These are phyloP conservation scores for Sprattus sprattus DNA, from an alignment of 2,113 vertebrate species.

Conservation along the genomic window DNA sequence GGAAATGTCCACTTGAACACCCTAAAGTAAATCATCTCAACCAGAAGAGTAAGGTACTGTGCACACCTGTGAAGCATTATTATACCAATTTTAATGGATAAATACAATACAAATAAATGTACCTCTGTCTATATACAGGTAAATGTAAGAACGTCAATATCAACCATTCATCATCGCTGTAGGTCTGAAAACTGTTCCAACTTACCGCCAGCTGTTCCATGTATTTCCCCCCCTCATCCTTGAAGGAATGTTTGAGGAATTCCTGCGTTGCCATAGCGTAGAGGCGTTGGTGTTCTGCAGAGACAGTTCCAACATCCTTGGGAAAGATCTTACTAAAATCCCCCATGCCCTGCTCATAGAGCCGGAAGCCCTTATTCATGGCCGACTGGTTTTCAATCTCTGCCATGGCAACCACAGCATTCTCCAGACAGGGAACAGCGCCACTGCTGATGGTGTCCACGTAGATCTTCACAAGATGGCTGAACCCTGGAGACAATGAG, in stretches of 20 bases:
- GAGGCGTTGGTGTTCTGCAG: slow-evolving; percentile 31
- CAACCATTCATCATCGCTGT: too few relatives aligned
- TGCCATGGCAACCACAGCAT: slow-evolving; percentile 53
- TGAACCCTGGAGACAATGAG: slow-evolving; percentile 49
- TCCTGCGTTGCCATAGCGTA: slow-evolving; percentile 29
- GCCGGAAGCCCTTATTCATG: slow-evolving; percentile 49
- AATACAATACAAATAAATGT: too few relatives aligned
- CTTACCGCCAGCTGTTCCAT: slow-evolving; percentile 34
- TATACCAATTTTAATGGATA: too few relatives aligned
- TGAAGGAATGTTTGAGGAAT: slow-evolving; percentile 52
- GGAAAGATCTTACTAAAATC: slow-evolving; percentile 40
- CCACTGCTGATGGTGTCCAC: slow-evolving; percentile 58
- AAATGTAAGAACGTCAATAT: too few relatives aligned
- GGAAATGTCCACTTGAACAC: too few relatives aligned
- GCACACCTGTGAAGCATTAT: too few relatives aligned
- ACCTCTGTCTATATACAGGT: too few relatives aligned
- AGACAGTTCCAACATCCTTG: slow-evolving; percentile 17
- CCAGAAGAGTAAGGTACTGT: too few relatives aligned
- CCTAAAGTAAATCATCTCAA: too few relatives aligned
- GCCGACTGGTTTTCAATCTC: slow-evolving; percentile 54
- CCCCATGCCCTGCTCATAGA: slow-evolving; percentile 57
- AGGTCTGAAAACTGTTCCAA: neutral
- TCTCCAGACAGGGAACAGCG: slow-evolving; percentile 59
- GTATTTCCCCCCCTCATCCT: slow-evolving; percentile 45
- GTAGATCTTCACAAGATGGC: slow-evolving; percentile 51